phyloP scores from a whole-genome alignment of 37 sponge, comb jelly and placozoan genomes.

The Haliclona indistincta region DNA sequence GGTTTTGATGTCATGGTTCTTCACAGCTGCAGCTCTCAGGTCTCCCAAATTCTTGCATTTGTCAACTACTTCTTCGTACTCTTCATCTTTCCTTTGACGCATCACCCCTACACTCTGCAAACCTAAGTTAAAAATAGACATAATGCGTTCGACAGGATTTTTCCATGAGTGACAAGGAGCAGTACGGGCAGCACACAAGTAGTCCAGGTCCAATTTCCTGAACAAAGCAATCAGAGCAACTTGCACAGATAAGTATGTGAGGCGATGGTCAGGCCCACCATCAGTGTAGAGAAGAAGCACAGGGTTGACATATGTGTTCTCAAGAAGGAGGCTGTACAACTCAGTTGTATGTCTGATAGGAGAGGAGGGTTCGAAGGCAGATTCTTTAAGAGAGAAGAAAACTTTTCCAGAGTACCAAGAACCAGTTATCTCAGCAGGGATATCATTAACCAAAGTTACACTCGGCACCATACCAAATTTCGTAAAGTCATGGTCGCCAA shows the following conservation, averaged over 20 bases:
- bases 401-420: constrained; percentile 3
- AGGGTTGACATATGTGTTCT: background rate
- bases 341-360: constrained; percentile 51
- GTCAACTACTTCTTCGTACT: constrained; percentile 1
- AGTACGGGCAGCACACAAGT: constrained; percentile 28
- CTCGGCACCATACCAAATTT: no score
- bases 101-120: constrained; percentile 57
- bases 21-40: background rate
- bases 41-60: constrained; percentile 7
- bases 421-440: background rate
- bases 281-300: constrained; percentile 52
- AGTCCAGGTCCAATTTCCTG: constrained; percentile 48
- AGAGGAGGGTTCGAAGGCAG: constrained; percentile 48
- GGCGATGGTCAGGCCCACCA: constrained; percentile 66
- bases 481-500: no score
- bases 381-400: constrained; percentile 23
- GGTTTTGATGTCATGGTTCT: background rate
- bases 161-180: constrained; percentile 41
- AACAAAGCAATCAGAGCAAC: constrained; percentile 44
- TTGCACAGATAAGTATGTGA: constrained; percentile 43
- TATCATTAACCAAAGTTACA: background rate
- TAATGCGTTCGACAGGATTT: constrained; percentile 33
- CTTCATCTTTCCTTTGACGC: constrained; percentile 14
- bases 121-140: constrained; percentile 22
- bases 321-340: background rate